Base-by-base conservation (phyloP, 2,113 vertebrate species). In the Galeopterus variegatus region DNA sequence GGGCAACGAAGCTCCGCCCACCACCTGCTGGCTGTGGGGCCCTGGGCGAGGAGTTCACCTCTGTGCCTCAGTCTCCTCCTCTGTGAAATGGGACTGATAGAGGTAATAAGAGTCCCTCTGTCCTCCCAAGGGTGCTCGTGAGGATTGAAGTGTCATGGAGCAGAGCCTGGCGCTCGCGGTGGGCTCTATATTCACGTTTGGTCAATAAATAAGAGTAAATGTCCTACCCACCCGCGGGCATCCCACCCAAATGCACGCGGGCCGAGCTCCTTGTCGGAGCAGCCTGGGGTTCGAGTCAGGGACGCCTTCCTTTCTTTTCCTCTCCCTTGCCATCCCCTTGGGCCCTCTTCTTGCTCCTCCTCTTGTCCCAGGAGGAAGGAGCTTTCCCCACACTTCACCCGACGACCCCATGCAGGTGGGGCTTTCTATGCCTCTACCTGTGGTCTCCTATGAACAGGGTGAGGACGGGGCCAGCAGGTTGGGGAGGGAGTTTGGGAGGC, bases 221-320 rank as follows among this genome's bases (percentile, higher is more conserved):
- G 23, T 17, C 36, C 6, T 4, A 2, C 11, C 56, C 21, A 0
- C 19, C 0, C 0, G 0, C 4, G 10, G 23, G 7, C 7, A 2
- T 5, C 11, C 62, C 69, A 1, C 58, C 56, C 23, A 8, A 3
- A 14, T 0, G 17, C 64, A 6, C 13, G 52, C 36, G 19, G 33
- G 54, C 45, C 60, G n/a, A 1, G 33, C 21, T 6, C n/a, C 67
- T 31, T 6, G 52, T 48, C 0, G 58, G 28, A 76, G 60, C 62
- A 67, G 67, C 58, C 64, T 28, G 52, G 3, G 50, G 84, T 6
- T 14, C 41, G 17, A 24, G 56, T 19, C 28, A 3, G 31, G 26
- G 41, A n/a, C 0, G 28, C 13, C 8, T 26, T n/a, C 52, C 33
- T 26, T 50, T 41, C 41, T 41, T 41, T 41, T 41, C 41, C 41